Base-by-base conservation (phyloP, 2,113 vertebrate species). In the Microtus oregoni region DNA sequence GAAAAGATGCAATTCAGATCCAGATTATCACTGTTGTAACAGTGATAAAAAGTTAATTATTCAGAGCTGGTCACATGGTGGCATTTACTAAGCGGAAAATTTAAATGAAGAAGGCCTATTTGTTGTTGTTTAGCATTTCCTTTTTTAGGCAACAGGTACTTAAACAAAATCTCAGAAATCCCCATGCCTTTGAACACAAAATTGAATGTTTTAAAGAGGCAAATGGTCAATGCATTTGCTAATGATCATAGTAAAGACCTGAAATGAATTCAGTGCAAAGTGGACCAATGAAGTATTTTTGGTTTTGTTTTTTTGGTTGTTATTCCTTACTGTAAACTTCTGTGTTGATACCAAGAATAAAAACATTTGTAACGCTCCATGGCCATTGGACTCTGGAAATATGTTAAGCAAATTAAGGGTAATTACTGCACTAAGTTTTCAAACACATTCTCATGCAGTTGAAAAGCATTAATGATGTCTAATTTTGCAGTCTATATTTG, bases 41-140 rank as follows among this genome's bases (percentile, higher is more conserved):
- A 90, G 55, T 63, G 63, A 72, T 90, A 92, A n/a, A 67, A 92
- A 95, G 75, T 95, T 98, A 95, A 96, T 98, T 97, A 96, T 72
- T 93, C 94, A 90, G 0, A 65, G 73, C 61, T 97, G 76, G 76
- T 96, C 79, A 98, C 93, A n/a, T 83, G 1, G 15, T 82, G 50
- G 65, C 70, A 65, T 89, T 97, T 96, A 81, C 91, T 86, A 92
- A 61, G 19, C 35, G 3, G 10, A 86, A 79, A 94, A 83, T 91
- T 97, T 96, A 94, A 97, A 94, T 55, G 35, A 95, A 79, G 87
- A 93, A 97, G 92, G 17, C 11, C 86, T 32, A 70, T 92, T 88
- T 76, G 58, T 67, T 83, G 22, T 61, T 70, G 30, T 94, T 83
- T 70, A 72, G 41, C 13, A 90, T 10, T 91, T 20, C 86, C 61